Evolutionary conservation across 2,797 vertebrate genomes (phyloP), one percentile per base, ranked within the genome.

Genomic region (Apogon hyalosoma): DNA sequence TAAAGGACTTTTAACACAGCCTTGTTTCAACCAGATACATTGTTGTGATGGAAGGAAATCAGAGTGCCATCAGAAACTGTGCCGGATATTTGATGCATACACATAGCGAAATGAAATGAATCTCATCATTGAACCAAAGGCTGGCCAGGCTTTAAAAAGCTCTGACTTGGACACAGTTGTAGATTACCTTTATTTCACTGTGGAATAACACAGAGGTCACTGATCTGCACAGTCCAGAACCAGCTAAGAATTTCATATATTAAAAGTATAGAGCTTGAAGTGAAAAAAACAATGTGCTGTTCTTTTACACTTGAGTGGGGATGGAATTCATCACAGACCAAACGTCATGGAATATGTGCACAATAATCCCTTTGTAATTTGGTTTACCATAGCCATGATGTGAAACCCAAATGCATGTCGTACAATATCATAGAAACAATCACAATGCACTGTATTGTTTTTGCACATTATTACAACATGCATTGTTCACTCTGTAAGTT

Each of bases 21-120:
- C 36, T 41, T 2, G 11, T 11, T 28, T 39, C 48, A 55, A 41
- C 21, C 46, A 63, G 24, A 21, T 54, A 39, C 28, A 53, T 14
- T 42, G 19, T 21, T 51, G 16, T 11, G 41, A 36, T 49, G 28
- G 11, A 52, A 42, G 49, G 33, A 64, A 79, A 64, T 40, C 80
- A 51, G 16, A 61, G n/a, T 33, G 54, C 13, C 16, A 53, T 78
- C 56, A 48, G 45, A 64, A 59, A 66, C 59, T 39, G 51, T 14
- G 51, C 56, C 28, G 47, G 72, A 77, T 68, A 76, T 84, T 83
- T 59, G 50, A 80, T 63, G 62, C 33, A 82, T 73, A 41, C 56
- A 63, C 41, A 24, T 16, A 10, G 42, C 0, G 43, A 70, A 77
- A 69, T 77, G 12, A 74, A 69, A 79, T 19, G 18, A 31, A 64